Evolutionary conservation across 2,888 invertebrate species (phyloP).

Genomic region (Agonopterix alstromeriana): DNA sequence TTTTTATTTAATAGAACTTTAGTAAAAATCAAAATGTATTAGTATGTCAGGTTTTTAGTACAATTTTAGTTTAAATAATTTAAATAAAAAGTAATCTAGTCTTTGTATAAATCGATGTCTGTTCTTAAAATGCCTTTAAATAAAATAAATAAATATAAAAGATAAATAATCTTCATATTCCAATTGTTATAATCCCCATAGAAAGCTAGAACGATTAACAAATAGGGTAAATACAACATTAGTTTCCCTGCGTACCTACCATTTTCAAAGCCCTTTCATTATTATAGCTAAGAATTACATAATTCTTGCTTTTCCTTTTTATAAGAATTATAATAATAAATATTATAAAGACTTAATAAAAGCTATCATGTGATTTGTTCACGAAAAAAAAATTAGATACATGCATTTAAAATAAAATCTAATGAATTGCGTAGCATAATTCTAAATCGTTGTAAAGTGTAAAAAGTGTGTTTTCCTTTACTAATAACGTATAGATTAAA

Average conservation of each 20-base stretch:
- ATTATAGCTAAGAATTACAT: no score
- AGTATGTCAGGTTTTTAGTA: not conserved
- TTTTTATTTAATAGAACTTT: no score
- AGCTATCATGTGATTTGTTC: not conserved
- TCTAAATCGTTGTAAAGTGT: conserved; percentile 71
- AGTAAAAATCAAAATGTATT: not conserved
- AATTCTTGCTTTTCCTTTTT: no score
- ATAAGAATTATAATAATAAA: not conserved
- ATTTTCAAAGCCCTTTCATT: no score
- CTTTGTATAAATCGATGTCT: conserved; percentile 10
- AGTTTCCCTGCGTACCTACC: not conserved
- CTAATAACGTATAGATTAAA: no score
- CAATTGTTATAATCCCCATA: not conserved
- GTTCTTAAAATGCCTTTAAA: conserved; percentile 18
- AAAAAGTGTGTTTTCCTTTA: conserved; percentile 33
- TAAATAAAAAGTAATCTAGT: conserved; percentile 11
- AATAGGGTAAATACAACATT: not conserved
- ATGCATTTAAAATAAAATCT: not conserved
- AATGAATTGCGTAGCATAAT: conserved; percentile 61
- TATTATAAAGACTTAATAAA: not conserved
- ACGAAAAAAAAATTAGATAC: conserved; percentile 1
- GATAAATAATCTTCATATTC: conserved; percentile 5
- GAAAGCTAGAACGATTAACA: conserved; percentile 3
- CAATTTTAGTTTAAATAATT: not conserved
- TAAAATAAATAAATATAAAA: conserved; percentile 3